Base-by-base conservation (phyloP, 2,113 vertebrate species). In the Triplophysa dalaica region DNA sequence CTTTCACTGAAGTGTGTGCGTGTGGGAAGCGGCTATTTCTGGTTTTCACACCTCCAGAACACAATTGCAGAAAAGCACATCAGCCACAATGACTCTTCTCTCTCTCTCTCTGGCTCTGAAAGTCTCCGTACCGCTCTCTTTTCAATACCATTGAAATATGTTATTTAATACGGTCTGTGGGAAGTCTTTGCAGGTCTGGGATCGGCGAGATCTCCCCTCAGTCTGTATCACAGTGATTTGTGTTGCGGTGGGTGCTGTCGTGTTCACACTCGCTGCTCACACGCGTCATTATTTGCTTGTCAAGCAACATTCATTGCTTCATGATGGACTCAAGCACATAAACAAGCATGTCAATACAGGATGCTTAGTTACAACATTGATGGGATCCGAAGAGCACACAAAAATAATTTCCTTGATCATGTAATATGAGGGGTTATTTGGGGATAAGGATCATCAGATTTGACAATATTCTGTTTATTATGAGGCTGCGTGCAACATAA, bases 1-100 rank as follows among this genome's bases (percentile, higher is more conserved):
- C 95, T 97, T 94, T 82, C 33, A 65, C 64, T 73, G 52, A 43
- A 61, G 33, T 45, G 48, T 48, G 56, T 72, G 66, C 56, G 69
- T 45, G 79, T 61, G 58, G 50, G 67, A 75, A 68, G 63, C 70
- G 17, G 70, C 81, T 78, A 83, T 85, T 80, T 83, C 70, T 81
- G 66, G 70, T 10, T 66, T 69, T 75, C 75, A 60, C 79, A 84
- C 70, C 75, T 81, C 79, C 75, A 70, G 81, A 81, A 58, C 83
- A 72, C 70, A 78, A 61, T 75, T 72, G 74, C 75, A 78, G 38
- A 81, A 77, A 77, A 63, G 75, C 64, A 78, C 65, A 33, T 61
- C 17, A 21, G 64, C 24, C 52, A 29, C 41, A 21, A 33, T 75
- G 26, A 74, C 29, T 75, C 50, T 66, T 16, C 48, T 75, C 62